Conservation (phyloP, 2,797 vertebrate species). For the Novumbra hubbsi region DNA sequence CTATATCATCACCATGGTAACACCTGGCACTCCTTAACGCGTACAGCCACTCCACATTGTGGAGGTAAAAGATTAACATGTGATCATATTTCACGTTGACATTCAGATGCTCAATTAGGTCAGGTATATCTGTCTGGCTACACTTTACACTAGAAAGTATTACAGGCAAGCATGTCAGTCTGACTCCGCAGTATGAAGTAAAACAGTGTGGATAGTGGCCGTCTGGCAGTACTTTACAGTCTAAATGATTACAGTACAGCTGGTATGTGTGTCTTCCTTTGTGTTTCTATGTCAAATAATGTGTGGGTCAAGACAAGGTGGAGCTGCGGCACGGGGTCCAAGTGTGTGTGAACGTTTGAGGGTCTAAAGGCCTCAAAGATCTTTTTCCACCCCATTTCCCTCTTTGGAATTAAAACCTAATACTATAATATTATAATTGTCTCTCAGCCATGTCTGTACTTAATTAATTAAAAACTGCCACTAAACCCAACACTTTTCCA, state of each 20-base stretch:
- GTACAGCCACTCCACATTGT: not conserved
- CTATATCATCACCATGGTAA: not conserved
- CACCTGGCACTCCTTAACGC: not conserved
- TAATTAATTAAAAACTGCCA: conserved; percentile 50
- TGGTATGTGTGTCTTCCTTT: not conserved
- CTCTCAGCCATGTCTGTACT: conserved; percentile 33
- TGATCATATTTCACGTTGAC: not conserved
- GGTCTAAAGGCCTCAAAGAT: conserved; percentile 13
- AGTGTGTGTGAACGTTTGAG: conserved; percentile 4
- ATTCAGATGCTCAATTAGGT: conserved; percentile 3
- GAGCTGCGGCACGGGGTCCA: not conserved
- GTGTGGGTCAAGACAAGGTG: not conserved
- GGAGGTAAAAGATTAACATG: not conserved
- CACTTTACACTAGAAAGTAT: not conserved
- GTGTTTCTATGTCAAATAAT: not conserved
- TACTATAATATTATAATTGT: conserved; percentile 39
- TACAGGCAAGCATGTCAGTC: not conserved
- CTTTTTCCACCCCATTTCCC: conserved; percentile 9
- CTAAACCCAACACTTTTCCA: conserved; percentile 24
- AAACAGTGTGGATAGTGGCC: too few relatives aligned
- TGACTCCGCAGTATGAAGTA: not conserved
- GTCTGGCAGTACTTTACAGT: too few relatives aligned
- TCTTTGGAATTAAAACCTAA: conserved; percentile 36
- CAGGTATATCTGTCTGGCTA: not conserved
- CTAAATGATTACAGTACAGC: too few relatives aligned